Percentiles rank a stretch among this genome's conserved stretches.
Evolutionary conservation across 2,113 vertebrate genomes (phyloP).

Genomic region (Heterotilapia buettikoferi): DNA sequence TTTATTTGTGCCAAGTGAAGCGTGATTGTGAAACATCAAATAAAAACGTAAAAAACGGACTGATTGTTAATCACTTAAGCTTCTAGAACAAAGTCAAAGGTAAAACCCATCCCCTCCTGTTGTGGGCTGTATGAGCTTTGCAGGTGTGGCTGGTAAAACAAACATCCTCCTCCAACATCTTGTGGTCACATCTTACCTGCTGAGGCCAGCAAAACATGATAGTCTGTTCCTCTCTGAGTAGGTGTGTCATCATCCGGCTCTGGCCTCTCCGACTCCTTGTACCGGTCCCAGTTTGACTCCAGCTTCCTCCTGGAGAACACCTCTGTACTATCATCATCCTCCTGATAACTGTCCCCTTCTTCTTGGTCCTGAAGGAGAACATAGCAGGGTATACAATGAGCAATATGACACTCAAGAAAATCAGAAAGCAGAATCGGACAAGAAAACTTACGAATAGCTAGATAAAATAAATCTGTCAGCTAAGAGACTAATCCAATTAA

Average conservation of each 20-base stretch:
- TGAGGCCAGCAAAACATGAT: constrained; percentile 79
- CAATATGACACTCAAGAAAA: background rate
- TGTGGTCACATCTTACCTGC: constrained; percentile 72
- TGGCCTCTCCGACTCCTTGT: constrained; percentile 75
- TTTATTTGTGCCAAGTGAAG: background rate
- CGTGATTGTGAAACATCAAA: background rate
- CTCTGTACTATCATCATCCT: constrained; percentile 61
- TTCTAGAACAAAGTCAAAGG: background rate
- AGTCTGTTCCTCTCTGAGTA: constrained; percentile 83
- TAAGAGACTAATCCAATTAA: background rate
- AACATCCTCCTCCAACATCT: background rate
- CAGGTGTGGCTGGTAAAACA: background rate
- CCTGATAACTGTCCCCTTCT: constrained; percentile 56
- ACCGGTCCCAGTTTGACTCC: constrained; percentile 88
- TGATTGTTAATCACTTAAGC: background rate
- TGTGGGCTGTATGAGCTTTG: background rate
- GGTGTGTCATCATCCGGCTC: constrained; percentile 62
- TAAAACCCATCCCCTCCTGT: background rate
- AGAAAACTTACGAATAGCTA: background rate
- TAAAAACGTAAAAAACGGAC: background rate
- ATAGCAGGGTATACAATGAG: background rate
- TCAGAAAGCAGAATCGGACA: background rate
- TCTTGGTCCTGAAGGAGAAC: constrained; percentile 44
- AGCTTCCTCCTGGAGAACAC: constrained; percentile 86
- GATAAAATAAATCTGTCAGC: background rate